Percentiles rank a stretch among this genome's conserved stretches.
These are phyloP conservation scores for Anolis sagrei DNA, from an alignment of 2,113 vertebrate species.

Conservation along the genomic window DNA sequence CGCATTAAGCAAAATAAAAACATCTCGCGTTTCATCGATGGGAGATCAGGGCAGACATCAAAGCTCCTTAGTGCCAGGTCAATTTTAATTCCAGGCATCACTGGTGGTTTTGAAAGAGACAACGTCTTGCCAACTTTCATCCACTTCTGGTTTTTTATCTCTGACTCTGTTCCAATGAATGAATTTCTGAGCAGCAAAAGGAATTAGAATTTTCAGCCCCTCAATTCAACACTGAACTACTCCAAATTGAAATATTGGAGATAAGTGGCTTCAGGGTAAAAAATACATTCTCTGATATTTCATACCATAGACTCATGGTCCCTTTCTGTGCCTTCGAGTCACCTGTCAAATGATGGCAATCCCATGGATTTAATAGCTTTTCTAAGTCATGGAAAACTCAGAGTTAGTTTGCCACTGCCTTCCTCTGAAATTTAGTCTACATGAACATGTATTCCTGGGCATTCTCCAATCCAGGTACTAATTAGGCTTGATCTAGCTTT, in stretches of 20 bases:
- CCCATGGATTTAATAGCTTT: too few relatives aligned
- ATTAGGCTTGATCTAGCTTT: too few relatives aligned
- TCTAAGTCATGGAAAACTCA: too few relatives aligned
- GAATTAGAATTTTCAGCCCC: too few relatives aligned
- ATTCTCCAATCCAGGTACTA: too few relatives aligned
- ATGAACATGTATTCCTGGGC: too few relatives aligned
- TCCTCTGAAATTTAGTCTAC: too few relatives aligned
- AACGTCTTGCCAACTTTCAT: neutral
- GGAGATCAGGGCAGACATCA: conserved; percentile 27
- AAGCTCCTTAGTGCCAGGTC: conserved; percentile 38
- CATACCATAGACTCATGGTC: neutral
- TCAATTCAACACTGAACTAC: neutral
- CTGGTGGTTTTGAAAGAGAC: conserved; percentile 16
- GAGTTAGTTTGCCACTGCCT: too few relatives aligned
- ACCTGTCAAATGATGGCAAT: too few relatives aligned
- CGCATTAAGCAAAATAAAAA: conserved; percentile 48
- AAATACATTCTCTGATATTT: neutral
- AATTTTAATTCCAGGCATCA: conserved; percentile 35
- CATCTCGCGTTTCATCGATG: conserved; percentile 19
- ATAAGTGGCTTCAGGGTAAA: neutral
- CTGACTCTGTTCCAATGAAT: conserved; percentile 2
- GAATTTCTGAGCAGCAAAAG: neutral
- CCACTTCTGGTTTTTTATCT: neutral
- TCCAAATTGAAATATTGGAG: neutral
- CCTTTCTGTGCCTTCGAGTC: neutral